Conservation (phyloP, 1,140 invertebrate species). For the Gerris buenoi region DNA sequence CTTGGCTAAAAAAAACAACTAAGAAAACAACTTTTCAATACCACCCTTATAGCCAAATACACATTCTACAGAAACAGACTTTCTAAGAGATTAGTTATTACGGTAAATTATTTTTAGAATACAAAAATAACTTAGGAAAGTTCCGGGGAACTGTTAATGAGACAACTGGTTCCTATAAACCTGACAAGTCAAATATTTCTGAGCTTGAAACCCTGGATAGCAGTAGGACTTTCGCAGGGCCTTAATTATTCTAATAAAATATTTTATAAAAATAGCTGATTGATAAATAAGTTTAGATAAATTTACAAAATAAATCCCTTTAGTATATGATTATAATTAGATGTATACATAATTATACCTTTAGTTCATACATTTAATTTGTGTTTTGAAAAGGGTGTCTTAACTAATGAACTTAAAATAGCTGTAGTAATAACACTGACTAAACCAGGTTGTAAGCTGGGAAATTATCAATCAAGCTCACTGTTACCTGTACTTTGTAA, state of each 20-base stretch:
- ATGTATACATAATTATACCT: background rate
- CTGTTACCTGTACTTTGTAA: background rate
- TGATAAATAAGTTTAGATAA: too few relatives aligned
- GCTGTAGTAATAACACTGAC: background rate
- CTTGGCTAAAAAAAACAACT: background rate
- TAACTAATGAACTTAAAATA: background rate
- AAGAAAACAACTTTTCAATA: background rate
- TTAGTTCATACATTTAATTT: background rate
- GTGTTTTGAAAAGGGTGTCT: background rate
- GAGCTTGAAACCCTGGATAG: background rate
- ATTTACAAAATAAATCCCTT: too few relatives aligned
- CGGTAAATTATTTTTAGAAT: background rate
- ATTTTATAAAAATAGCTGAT: too few relatives aligned
- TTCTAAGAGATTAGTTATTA: background rate
- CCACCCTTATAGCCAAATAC: background rate
- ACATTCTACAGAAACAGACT: background rate
- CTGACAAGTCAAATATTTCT: background rate
- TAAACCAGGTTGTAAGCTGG: background rate
- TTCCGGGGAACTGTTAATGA: background rate
- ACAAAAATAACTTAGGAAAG: background rate
- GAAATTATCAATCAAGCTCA: background rate
- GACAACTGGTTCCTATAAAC: background rate
- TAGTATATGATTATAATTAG: too few relatives aligned
- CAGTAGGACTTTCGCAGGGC: background rate
- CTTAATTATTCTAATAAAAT: too few relatives aligned